A percentile compares a stretch with the other conserved stretches of the same genome.
Conservation (phyloP, 2,113 vertebrate species). For the Oplegnathus fasciatus region DNA sequence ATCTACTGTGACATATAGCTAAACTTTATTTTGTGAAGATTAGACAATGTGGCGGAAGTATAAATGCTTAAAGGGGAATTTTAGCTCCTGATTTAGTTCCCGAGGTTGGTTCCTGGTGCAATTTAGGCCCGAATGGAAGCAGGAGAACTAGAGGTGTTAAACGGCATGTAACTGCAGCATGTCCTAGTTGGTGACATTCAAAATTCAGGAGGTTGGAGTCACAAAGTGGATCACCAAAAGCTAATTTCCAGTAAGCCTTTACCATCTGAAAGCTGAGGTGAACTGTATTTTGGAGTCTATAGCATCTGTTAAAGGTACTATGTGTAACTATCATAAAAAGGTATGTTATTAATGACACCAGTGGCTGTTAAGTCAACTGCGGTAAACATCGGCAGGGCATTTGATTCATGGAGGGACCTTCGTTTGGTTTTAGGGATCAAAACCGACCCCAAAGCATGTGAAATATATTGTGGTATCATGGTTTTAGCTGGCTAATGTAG, state of each 20-base stretch:
- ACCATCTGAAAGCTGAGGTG: not conserved
- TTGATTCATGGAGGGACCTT: no score
- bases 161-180: not conserved
- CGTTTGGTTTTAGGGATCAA: no score
- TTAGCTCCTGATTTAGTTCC: not conserved
- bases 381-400: no score
- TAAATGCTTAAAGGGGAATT: not conserved
- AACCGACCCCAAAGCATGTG: no score
- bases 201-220: not conserved
- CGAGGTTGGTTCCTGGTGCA: not conserved
- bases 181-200: not conserved
- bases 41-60: not conserved
- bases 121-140: not conserved
- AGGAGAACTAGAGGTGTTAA: not conserved
- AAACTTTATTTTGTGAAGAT: no score
- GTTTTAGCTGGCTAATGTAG: no score
- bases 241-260: not conserved
- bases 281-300: not conserved
- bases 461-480: no score
- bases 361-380: no score
- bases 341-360: no score
- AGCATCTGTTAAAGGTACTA: not conserved
- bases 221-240: not conserved
- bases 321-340: no score
- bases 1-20: not conserved